Conservation (phyloP, 2,888 invertebrate species). For the Xanthia togata region DNA sequence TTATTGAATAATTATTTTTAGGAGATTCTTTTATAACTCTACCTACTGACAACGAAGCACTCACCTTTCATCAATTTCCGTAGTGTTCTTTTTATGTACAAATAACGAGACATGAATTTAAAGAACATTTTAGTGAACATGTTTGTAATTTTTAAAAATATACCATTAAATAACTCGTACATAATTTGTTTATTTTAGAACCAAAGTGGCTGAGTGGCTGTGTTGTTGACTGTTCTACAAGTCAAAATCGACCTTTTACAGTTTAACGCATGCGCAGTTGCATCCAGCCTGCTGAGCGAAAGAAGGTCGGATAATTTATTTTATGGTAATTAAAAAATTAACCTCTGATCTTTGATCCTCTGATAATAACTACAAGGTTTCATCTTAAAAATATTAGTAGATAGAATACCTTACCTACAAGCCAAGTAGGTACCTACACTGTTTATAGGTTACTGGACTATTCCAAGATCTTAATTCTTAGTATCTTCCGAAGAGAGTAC, state of each 20-base stretch:
- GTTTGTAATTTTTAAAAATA: constrained; percentile 24
- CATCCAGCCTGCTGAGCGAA: not conserved
- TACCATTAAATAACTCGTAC: constrained; percentile 11
- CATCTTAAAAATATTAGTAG: constrained; percentile 5
- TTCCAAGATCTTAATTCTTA: constrained; percentile 3
- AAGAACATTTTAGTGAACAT: constrained; percentile 29
- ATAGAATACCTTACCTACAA: not conserved
- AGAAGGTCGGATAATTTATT: constrained; percentile 4
- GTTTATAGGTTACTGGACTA: constrained; percentile 13
- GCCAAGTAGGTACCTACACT: not conserved
- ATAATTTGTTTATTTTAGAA: constrained; percentile 28
- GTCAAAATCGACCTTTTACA: constrained; percentile 48
- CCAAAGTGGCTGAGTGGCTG: not conserved
- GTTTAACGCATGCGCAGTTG: constrained; percentile 48
- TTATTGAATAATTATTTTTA: not conserved
- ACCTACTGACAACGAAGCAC: constrained; percentile 18
- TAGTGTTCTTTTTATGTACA: constrained; percentile 23
- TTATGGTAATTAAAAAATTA: not conserved
- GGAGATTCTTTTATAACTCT: not conserved
- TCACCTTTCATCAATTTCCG: constrained; percentile 39
- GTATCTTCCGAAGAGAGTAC: constrained; percentile 1
- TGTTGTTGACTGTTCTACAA: constrained; percentile 23
- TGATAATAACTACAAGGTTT: not conserved
- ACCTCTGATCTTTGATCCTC: not conserved
- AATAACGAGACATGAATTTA: constrained; percentile 30